phyloP scores from a whole-genome alignment of 1,140 invertebrate genomes.

The Magallana ariakensis region DNA sequence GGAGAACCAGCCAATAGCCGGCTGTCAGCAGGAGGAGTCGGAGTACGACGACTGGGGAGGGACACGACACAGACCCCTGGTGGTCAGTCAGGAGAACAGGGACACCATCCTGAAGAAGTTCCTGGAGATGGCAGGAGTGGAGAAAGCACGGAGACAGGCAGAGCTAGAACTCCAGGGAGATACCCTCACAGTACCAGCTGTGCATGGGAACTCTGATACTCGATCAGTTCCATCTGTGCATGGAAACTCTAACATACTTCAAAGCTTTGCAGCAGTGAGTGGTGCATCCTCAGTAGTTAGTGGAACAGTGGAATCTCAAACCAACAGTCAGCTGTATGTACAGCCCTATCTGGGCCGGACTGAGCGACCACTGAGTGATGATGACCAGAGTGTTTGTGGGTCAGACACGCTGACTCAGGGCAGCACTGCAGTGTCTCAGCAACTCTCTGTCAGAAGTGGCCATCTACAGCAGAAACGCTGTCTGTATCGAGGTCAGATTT shows the following conservation, averaged over 20 bases:
- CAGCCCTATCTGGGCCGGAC: not conserved
- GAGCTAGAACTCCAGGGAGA: not conserved
- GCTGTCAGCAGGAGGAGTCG: not conserved
- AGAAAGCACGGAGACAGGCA: not conserved
- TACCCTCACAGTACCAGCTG: not conserved
- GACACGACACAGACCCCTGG: not conserved
- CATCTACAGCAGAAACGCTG: not conserved
- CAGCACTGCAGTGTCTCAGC: not conserved
- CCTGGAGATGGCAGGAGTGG: not conserved
- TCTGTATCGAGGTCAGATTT: conserved; percentile 27
- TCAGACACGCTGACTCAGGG: conserved; percentile 6
- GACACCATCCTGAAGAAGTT: not conserved
- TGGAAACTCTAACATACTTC: not conserved
- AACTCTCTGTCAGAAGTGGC: not conserved
- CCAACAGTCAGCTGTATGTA: not conserved
- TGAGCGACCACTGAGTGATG: not conserved
- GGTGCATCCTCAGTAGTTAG: not conserved
- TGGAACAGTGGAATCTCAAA: not conserved
- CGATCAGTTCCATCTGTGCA: not conserved
- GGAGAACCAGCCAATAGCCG: not conserved
- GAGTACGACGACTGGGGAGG: conserved; percentile 19
- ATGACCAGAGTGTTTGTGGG: not conserved
- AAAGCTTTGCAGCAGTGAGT: not conserved
- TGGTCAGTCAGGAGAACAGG: not conserved
- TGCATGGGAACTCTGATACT: not conserved